A percentile compares a stretch with the other conserved stretches of the same genome.
Evolutionary conservation across 2,888 invertebrate species (phyloP).

Genomic region (Augochlorella aurata): DNA sequence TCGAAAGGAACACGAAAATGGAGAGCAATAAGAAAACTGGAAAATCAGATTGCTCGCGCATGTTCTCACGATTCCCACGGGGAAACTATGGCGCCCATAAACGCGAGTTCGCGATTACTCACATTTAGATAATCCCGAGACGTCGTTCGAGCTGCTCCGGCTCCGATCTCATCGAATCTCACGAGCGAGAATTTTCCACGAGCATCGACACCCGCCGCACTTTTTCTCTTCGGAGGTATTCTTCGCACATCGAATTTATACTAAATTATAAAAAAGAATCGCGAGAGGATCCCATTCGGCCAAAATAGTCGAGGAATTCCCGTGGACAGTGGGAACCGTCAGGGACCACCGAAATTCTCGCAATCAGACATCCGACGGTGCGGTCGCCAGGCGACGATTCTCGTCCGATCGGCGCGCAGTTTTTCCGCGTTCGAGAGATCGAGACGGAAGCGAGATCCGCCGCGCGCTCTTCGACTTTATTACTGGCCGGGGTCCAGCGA

Average conservation of each 20-base stretch:
- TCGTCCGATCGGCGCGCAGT: slow-evolving; percentile 10
- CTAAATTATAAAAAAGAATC: background rate
- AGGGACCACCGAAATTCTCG: slow-evolving; percentile 14
- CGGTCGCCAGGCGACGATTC: slow-evolving; percentile 58
- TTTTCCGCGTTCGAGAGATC: background rate
- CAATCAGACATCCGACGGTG: slow-evolving; percentile 20
- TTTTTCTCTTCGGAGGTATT: background rate
- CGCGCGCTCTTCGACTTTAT: background rate
- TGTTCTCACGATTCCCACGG: too few relatives aligned
- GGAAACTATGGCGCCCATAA: too few relatives aligned
- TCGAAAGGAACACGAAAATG: too few relatives aligned
- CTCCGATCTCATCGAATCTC: background rate
- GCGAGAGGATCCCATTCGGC: background rate
- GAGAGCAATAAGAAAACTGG: too few relatives aligned
- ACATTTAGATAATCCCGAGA: background rate
- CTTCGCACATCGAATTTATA: background rate
- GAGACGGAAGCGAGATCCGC: background rate
- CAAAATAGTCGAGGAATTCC: background rate
- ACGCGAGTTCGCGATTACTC: background rate
- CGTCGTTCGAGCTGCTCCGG: background rate
- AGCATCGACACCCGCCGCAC: background rate
- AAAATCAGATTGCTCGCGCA: too few relatives aligned
- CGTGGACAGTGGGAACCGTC: background rate
- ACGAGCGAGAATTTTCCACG: background rate
- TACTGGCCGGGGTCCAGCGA: slow-evolving; percentile 14